These are phyloP conservation scores for Leptopilina boulardi DNA, from an alignment of 1,140 invertebrate species.

Conservation along the genomic window DNA sequence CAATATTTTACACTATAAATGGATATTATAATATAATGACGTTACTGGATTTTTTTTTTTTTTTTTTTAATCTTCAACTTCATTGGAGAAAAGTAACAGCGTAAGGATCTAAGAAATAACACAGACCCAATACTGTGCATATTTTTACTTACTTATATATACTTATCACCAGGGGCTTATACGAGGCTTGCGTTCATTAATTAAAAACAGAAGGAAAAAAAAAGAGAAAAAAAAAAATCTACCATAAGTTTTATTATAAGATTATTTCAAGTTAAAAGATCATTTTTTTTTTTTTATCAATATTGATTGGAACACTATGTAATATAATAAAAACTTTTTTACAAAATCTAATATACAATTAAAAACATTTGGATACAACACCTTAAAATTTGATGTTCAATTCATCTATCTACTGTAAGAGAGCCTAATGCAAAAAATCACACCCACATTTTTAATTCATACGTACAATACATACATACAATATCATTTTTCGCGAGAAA, in stretches of 20 bases:
- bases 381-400: slow-evolving; percentile 64
- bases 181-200: slow-evolving; percentile 66
- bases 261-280: slow-evolving; percentile 77
- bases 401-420: slow-evolving; percentile 68
- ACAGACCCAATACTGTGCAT: slow-evolving; percentile 65
- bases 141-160: slow-evolving; percentile 50
- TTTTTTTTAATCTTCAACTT: slow-evolving; percentile 63
- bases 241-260: slow-evolving; percentile 57
- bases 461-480: slow-evolving; percentile 44
- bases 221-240: slow-evolving; percentile 63
- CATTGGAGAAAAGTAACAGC: slow-evolving; percentile 60
- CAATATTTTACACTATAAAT: slow-evolving; percentile 73
- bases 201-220: no score
- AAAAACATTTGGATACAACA: slow-evolving; percentile 73
- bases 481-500: background rate
- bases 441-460: slow-evolving; percentile 41
- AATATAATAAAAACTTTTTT: slow-evolving; percentile 76
- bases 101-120: slow-evolving; percentile 70
- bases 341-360: slow-evolving; percentile 76
- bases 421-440: slow-evolving; percentile 48
- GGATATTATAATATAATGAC: slow-evolving; percentile 71
- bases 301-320: slow-evolving; percentile 72
- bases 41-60: slow-evolving; percentile 63
- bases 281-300: no score
- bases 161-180: slow-evolving; percentile 67